Base-by-base conservation (phyloP, 2,797 vertebrate species). In the Sebastolobus alascanus region DNA sequence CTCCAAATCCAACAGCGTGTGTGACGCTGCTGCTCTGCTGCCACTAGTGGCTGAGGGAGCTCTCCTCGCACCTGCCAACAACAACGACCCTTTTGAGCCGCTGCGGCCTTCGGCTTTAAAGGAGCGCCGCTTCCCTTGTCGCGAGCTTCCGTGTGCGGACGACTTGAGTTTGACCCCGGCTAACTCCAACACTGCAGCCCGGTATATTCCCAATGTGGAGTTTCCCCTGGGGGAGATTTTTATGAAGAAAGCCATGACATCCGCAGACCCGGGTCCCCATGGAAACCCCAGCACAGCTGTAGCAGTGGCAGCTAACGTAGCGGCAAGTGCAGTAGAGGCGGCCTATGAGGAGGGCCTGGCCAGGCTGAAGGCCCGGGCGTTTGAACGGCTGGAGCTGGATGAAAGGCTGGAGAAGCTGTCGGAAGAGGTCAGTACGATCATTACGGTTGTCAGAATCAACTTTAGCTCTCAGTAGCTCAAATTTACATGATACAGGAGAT, bases 1-100 rank as follows among this genome's bases (percentile, higher is more conserved):
- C 82, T 99, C 98, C 90, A 99, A 99, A 87, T 99, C 98, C 90
- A 99, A 99, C 95, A 99, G 98, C 86, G 97, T 99, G 33, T 99
- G 98, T 35, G 97, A 99, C 91, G 97, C 98, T 0, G 96, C 98
- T 0, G 96, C 98, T 11, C 95, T 99, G 31, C 96, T 99, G 64
- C 97, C 98, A 1, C 89, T 99, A 92, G 97, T 96, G 16, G 94
- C 97, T 0, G 97, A 98, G 10, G 93, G 96, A 33, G 96, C 97
- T 59, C 93, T 97, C 59, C 92, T 98, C 64, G 74, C 97, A 18
- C 92, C 96, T 0, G 93, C 96, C 87, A 95, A 95, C 84, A 94
- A 94, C 85, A 94, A 97, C 92, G 97, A 97, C 93, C 96, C 96
- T 75, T 97, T 97, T 16, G 97, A 98, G 91, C 93, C 97, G 61